Percentiles rank a stretch among this genome's conserved stretches.
phyloP scores from a whole-genome alignment of 2,113 vertebrate genomes.

The Corythoichthys intestinalis region DNA sequence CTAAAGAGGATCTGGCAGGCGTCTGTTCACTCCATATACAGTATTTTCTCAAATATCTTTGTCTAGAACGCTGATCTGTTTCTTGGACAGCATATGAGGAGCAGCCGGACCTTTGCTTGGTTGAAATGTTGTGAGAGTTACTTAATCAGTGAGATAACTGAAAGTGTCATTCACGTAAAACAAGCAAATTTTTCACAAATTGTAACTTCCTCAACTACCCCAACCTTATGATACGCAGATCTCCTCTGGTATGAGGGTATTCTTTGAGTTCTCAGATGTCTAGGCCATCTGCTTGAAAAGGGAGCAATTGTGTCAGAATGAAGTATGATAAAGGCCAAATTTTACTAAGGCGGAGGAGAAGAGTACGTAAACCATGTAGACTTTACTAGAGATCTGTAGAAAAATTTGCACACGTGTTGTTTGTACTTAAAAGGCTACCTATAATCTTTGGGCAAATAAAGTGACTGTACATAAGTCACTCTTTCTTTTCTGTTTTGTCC shows the following conservation, averaged over 20 bases:
- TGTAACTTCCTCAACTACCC: conserved; percentile 19
- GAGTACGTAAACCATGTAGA: conserved; percentile 7
- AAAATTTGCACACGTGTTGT: conserved; percentile 37
- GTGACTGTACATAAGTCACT: conserved; percentile 30
- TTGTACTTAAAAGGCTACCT: conserved; percentile 31
- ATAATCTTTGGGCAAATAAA: conserved; percentile 36
- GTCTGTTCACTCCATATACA: conserved; percentile 28
- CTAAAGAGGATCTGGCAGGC: conserved; percentile 34
- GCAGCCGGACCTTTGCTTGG: conserved; percentile 19
- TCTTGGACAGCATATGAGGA: conserved; percentile 19
- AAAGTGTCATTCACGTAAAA: conserved; percentile 14
- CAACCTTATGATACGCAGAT: background rate
- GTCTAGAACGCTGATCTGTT: conserved; percentile 19
- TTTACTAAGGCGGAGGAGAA: background rate
- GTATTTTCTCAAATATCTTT: conserved; percentile 31
- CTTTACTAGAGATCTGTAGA: conserved; percentile 28
- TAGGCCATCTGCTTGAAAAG: conserved; percentile 29
- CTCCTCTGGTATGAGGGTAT: conserved; percentile 9
- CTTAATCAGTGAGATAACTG: conserved; percentile 36
- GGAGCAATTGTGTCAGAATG: conserved; percentile 36
- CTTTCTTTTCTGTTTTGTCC: conserved; percentile 17
- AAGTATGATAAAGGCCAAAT: conserved; percentile 50
- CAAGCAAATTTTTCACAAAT: conserved; percentile 9
- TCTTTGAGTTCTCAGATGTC: conserved; percentile 12
- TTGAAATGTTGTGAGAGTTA: conserved; percentile 9